Evolutionary conservation across 1,140 invertebrate species (phyloP).

Genomic region (Popillia japonica): DNA sequence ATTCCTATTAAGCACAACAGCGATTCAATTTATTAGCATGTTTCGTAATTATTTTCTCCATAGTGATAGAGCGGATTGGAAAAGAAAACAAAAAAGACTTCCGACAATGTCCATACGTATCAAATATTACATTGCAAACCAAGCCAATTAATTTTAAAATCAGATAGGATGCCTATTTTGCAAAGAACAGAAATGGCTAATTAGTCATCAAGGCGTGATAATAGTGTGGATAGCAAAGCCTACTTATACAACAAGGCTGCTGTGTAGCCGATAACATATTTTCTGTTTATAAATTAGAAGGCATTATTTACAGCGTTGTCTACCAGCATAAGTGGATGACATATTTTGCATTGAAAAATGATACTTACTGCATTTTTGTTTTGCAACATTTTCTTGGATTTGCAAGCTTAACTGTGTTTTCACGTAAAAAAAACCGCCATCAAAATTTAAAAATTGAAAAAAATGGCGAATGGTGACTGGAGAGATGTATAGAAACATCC

Average conservation of each 20-base stretch:
- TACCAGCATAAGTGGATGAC: neutral
- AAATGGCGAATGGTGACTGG: no score
- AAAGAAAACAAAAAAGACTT: neutral
- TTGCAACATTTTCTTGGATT: no score
- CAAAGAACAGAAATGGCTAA: neutral
- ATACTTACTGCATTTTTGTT: no score
- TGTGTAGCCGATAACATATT: neutral
- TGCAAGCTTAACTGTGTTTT: no score
- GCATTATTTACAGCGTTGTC: neutral
- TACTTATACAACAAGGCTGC: neutral
- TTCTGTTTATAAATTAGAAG: neutral
- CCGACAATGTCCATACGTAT: neutral
- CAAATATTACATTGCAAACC: neutral
- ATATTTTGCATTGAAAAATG: neutral
- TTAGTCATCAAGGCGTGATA: neutral
- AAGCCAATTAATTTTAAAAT: conserved; percentile 9
- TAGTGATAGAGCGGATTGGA: neutral
- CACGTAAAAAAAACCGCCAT: no score
- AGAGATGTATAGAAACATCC: no score
- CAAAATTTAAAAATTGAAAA: no score
- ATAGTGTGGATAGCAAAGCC: neutral
- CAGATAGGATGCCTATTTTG: neutral
- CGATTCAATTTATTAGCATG: conserved; percentile 15
- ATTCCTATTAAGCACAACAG: conserved; percentile 5
- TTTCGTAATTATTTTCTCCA: neutral